phyloP scores from a whole-genome alignment of 2,797 vertebrate species.

The Sebastes melanostomus region DNA sequence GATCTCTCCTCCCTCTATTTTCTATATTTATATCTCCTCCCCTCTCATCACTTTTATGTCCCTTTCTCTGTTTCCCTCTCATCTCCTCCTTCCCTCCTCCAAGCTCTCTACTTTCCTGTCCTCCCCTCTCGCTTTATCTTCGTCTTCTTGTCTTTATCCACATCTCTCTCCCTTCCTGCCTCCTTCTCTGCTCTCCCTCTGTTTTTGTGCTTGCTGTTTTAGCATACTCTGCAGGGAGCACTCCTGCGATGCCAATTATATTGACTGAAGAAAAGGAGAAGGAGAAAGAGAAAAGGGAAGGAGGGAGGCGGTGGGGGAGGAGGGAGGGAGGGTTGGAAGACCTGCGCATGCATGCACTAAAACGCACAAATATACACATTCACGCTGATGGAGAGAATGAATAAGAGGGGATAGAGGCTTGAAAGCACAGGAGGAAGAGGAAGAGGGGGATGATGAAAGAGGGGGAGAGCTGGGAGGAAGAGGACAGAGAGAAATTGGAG shows the following conservation, averaged over 20 bases:
- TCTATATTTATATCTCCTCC: constrained; percentile 34
- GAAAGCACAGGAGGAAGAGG: constrained; percentile 27
- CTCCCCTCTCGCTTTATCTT: constrained; percentile 37
- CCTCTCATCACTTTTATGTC: constrained; percentile 41
- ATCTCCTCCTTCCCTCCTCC: constrained; percentile 29
- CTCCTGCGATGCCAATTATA: constrained; percentile 85
- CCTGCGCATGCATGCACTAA: constrained; percentile 30
- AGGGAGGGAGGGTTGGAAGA: constrained; percentile 34
- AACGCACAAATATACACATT: constrained; percentile 58
- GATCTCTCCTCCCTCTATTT: neutral
- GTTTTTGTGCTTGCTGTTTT: constrained; percentile 79
- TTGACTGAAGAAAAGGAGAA: constrained; percentile 77
- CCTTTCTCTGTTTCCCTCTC: constrained; percentile 27
- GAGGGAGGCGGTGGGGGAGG: constrained; percentile 8
- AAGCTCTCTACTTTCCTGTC: constrained; percentile 31
- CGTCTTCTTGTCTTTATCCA: constrained; percentile 48
- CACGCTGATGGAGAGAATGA: constrained; percentile 43
- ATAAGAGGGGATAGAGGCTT: constrained; percentile 39
- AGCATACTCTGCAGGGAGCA: constrained; percentile 83
- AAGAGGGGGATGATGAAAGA: constrained; percentile 60
- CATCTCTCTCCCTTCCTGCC: constrained; percentile 50
- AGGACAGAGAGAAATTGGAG: constrained; percentile 84
- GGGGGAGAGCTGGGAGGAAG: constrained; percentile 56
- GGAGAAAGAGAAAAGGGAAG: constrained; percentile 46
- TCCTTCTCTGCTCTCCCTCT: constrained; percentile 55